Evolutionary conservation across 1,140 invertebrate genomes (phyloP).

Genomic region (Aphidius gifuensis): DNA sequence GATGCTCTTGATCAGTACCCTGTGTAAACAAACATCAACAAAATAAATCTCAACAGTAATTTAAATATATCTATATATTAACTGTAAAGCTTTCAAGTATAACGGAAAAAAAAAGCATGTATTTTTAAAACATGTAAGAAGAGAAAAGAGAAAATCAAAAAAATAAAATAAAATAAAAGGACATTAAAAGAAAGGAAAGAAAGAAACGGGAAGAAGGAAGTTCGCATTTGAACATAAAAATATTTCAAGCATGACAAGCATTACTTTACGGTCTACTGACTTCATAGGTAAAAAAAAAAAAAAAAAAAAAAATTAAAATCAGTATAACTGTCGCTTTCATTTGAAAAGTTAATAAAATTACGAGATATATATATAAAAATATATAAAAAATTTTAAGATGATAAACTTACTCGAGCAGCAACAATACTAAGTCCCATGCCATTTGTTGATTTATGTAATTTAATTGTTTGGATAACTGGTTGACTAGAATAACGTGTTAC

Average conservation of each 20-base stretch:
- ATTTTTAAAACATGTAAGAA: background rate
- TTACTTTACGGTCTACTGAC: slow-evolving; percentile 21
- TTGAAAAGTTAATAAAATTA: background rate
- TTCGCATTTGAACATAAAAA: slow-evolving; percentile 24
- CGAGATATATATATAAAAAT: too few relatives aligned
- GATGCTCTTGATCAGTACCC: slow-evolving; percentile 84
- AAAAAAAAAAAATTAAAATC: background rate
- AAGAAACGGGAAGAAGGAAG: slow-evolving; percentile 21
- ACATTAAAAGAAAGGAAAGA: slow-evolving; percentile 5
- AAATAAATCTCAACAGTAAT: slow-evolving; percentile 11
- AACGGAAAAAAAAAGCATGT: slow-evolving; percentile 25
- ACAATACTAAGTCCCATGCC: slow-evolving; percentile 93
- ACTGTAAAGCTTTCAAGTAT: slow-evolving; percentile 2
- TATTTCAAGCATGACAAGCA: slow-evolving; percentile 25
- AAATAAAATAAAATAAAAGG: too few relatives aligned
- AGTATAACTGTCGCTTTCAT: slow-evolving; percentile 4
- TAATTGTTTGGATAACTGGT: slow-evolving; percentile 79
- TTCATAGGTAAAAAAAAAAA: slow-evolving; percentile 18
- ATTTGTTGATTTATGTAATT: slow-evolving; percentile 85
- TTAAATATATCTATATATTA: slow-evolving; percentile 9
- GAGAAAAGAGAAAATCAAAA: background rate
- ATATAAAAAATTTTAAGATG: background rate
- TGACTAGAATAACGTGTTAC: slow-evolving; percentile 51
- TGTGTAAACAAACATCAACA: slow-evolving; percentile 48
- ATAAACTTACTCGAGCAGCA: slow-evolving; percentile 73